Conservation (phyloP, 2,797 vertebrate genomes). For the Sphenopsis melanotis region DNA sequence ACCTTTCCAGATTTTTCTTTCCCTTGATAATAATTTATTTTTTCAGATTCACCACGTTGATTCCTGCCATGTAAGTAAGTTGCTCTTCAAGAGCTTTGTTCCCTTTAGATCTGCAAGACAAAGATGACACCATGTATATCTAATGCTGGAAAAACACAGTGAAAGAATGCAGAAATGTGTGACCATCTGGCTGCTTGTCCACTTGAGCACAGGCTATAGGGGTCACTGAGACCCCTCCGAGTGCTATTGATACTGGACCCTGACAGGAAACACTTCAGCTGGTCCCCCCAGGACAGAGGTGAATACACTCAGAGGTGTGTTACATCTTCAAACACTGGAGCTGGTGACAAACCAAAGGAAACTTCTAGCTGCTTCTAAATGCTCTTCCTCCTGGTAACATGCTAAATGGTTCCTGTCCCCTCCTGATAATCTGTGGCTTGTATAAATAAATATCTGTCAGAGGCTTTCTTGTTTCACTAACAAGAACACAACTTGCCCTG, state of each 20-base stretch:
- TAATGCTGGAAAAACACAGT: conserved; percentile 66
- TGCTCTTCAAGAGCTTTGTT: not conserved
- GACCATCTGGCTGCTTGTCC: conserved; percentile 74
- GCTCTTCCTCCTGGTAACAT: not conserved
- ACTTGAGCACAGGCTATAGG: conserved; percentile 78
- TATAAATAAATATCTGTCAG: not conserved
- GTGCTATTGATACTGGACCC: conserved; percentile 65
- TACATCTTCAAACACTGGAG: conserved; percentile 40
- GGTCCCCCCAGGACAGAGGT: conserved; percentile 44
- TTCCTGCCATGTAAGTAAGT: not conserved
- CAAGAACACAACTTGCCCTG: too few species aligned
- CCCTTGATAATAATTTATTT: not conserved
- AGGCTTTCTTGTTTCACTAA: not conserved
- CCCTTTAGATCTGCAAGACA: conserved; percentile 21
- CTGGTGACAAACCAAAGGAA: conserved; percentile 53
- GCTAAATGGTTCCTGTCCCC: not conserved
- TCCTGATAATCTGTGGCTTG: not conserved
- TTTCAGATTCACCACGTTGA: not conserved
- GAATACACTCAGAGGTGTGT: conserved; percentile 51
- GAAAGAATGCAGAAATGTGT: conserved; percentile 69
- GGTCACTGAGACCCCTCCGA: conserved; percentile 76
- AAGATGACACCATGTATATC: conserved; percentile 24
- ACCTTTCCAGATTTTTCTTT: not conserved
- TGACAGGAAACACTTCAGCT: conserved; percentile 73
- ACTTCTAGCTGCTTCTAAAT: not conserved